These are phyloP conservation scores for Pyrrhosoma nymphula DNA, from an alignment of 2,888 invertebrate genomes.

Conservation along the genomic window DNA sequence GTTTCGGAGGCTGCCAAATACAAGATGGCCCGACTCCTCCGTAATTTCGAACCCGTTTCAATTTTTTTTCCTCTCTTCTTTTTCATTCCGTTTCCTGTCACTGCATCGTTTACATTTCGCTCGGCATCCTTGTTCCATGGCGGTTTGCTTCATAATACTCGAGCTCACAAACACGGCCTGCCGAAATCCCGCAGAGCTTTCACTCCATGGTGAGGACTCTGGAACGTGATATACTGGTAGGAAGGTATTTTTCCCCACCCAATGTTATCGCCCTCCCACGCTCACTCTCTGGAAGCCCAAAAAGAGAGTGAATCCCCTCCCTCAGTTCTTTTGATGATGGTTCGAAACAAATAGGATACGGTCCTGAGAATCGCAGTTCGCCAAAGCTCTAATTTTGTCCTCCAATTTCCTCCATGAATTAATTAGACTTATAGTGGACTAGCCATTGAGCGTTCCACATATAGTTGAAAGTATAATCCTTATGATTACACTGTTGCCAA, in stretches of 20 bases:
- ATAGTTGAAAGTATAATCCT: too few species aligned
- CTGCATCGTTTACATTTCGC: constrained; percentile 1
- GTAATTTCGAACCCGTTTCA: background rate
- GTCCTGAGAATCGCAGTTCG: too few species aligned
- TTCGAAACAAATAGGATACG: too few species aligned
- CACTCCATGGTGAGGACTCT: background rate
- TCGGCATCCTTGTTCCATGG: background rate
- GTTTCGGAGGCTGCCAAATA: background rate
- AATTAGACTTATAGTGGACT: too few species aligned
- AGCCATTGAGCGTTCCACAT: too few species aligned
- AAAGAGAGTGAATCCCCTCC: background rate
- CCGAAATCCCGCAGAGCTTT: background rate
- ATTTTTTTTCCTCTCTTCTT: background rate
- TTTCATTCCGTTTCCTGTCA: background rate
- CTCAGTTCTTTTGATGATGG: background rate
- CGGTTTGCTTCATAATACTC: background rate
- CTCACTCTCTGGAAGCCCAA: background rate
- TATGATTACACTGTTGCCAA: too few species aligned
- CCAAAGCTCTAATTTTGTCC: too few species aligned
- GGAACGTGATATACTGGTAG: background rate
- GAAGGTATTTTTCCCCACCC: background rate
- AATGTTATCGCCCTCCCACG: background rate
- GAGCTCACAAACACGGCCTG: background rate
- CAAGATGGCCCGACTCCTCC: background rate
- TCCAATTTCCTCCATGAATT: too few species aligned